phyloP scores from a whole-genome alignment of 2,113 vertebrate species.

The Poicephalus gulielmi region DNA sequence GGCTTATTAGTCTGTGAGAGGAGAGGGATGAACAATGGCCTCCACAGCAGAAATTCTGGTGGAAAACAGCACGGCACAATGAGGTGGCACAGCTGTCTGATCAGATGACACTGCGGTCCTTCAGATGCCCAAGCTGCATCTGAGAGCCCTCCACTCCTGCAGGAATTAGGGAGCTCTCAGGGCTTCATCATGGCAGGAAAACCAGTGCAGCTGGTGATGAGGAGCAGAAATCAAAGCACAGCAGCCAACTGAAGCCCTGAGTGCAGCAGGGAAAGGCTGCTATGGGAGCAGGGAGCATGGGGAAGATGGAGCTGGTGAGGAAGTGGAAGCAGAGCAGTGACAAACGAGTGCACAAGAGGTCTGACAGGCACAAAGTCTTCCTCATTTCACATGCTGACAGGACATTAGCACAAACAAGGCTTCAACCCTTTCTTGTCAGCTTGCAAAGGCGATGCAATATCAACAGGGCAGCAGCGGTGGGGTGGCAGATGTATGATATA shows the following conservation, averaged over 20 bases:
- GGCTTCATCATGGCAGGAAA: not conserved
- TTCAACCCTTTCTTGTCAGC: not conserved
- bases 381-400: not conserved
- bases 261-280: not conserved
- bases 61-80: not conserved
- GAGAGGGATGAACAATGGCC: not conserved
- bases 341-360: not conserved
- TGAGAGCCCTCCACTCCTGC: not conserved
- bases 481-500: not conserved
- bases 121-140: not conserved
- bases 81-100: not conserved
- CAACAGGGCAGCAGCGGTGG: fast-evolving
- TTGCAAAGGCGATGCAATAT: not conserved
- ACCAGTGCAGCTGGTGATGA: not conserved
- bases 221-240: not conserved
- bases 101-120: not conserved
- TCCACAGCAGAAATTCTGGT: not conserved
- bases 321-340: not conserved
- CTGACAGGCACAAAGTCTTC: not conserved
- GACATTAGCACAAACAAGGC: not conserved
- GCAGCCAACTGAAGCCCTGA: not conserved
- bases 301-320: not conserved
- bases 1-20: not conserved
- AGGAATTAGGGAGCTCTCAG: not conserved
- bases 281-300: not conserved